These are phyloP conservation scores for Acleris literana DNA, from an alignment of 2,888 invertebrate species.

Conservation along the genomic window DNA sequence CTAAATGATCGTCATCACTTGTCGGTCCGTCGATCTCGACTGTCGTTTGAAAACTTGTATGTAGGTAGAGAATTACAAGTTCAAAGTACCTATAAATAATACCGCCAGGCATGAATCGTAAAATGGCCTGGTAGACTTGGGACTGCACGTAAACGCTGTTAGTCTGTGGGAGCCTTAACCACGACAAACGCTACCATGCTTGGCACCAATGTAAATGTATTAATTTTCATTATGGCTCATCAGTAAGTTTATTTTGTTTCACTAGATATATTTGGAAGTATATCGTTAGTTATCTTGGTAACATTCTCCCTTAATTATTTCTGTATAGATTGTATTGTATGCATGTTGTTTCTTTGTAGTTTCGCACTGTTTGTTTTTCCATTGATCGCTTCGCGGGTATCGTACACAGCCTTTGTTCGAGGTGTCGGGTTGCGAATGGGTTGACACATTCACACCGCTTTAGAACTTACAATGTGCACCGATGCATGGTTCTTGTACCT, in stretches of 20 bases:
- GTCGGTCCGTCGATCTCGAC: no score
- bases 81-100: no score
- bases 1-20: no score
- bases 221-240: not conserved
- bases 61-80: no score
- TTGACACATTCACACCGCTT: slow-evolving; percentile 15
- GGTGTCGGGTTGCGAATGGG: slow-evolving; percentile 54
- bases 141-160: not conserved
- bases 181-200: not conserved
- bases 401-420: slow-evolving; percentile 54
- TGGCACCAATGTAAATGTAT: not conserved
- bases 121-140: no score
- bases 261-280: slow-evolving; percentile 36
- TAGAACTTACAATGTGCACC: slow-evolving; percentile 13
- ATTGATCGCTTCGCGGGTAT: slow-evolving; percentile 54
- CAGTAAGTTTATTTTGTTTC: slow-evolving; percentile 34
- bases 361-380: slow-evolving; percentile 45
- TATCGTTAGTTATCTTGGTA: slow-evolving; percentile 32
- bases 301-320: slow-evolving; percentile 30
- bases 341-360: slow-evolving; percentile 22
- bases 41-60: no score
- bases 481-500: slow-evolving; percentile 19
- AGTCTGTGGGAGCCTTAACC: not conserved
- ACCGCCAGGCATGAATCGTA: no score
- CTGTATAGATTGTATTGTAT: slow-evolving; percentile 14